Base-by-base conservation (phyloP, 2,113 vertebrate species). In the Nerophis ophidion region DNA sequence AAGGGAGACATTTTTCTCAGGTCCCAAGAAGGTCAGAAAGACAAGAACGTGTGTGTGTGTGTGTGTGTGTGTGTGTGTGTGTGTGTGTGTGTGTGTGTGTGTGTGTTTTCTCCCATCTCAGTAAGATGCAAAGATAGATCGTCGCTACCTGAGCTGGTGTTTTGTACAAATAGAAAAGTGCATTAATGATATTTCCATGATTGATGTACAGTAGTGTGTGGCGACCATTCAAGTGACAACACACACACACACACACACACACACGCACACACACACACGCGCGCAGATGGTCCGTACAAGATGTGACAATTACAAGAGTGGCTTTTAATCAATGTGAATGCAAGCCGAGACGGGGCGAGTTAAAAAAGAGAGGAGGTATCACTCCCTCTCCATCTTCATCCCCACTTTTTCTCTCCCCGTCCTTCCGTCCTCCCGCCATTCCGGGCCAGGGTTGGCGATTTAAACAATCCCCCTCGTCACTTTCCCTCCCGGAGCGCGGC, bases 261-360 rank as follows among this genome's bases (percentile, higher is more conserved):
- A 19, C 33, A 42, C 68, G 44, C 33, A 16, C 52, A 15, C 35
- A 55, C n/a, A 60, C 44, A 72, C 61, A 58, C 61, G 57, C 63
- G 58, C 65, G 63, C 61, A 71, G 61, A 79, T 68, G 70, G 70
- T 68, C 75, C 62, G 74, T 84, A 80, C 75, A 77, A 81, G 81
- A 84, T 80, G 72, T 83, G 81, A 86, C 81, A 84, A 86, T 88
- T 85, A 87, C 82, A 86, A 81, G 81, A 81, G 74, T 77, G 71
- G 81, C 84, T 86, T 89, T 87, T 85, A 87, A 86, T 88, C 85
- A 84, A 84, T 88, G 78, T 79, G 77, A 74, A 83, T 81, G 74
- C 74, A 65, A 68, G 82, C 81, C 74, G 34, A 33, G 57, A 72
- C 11, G 74, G 64, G 63, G 52, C 63, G 64, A 82, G 65, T 74